Base-by-base conservation (phyloP, 2,888 invertebrate species). In the Andrena camellia region DNA sequence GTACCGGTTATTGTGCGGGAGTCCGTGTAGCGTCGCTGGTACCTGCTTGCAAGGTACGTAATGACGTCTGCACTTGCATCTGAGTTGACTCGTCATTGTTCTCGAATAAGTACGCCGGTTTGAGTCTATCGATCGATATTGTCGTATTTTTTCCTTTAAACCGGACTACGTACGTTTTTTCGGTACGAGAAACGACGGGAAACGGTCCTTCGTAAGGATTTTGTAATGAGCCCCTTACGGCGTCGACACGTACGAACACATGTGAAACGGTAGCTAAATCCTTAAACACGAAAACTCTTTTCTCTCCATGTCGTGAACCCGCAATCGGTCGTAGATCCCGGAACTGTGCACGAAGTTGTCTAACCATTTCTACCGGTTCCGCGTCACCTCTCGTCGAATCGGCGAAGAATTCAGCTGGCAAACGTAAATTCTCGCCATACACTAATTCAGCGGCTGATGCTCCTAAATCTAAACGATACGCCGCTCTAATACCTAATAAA, bases 381-480 rank as follows among this genome's bases (percentile, higher is more conserved):
- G 23, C 7, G n/a, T 60, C n/a, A n/a, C n/a, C 7, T 0, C 1
- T 0, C 8, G 42, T 17, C 2, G 13, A 29, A 10, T 71, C 23
- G 0, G 57, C 33, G 0, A 91, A 78, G 42, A 91, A 90, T 63
- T 91, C 88, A 0, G 88, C 90, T 0, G 89, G 88, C 0, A 90
- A 78, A 0, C 86, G 86, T 0, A 89, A 50, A 0, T 84, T 77
- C 23, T 88, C 85, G 7, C 89, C 88, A 23, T 89, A 90, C 0
- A 88, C 84, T 0, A 90, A 54, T 57, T 91, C 88, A 0, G 90
- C 89, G 0, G 87, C 10, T 0, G 90, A 82, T 3, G 84, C 33
- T 2, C 59, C 26, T 2, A 93, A 75, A 17, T 93, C 92, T 0
- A 89, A 85, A 0, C 86, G 68, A 10, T 89, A 88, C 1, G 88